Conservation (phyloP, 2,797 vertebrate genomes). For the Rhadinocentrus ornatus region DNA sequence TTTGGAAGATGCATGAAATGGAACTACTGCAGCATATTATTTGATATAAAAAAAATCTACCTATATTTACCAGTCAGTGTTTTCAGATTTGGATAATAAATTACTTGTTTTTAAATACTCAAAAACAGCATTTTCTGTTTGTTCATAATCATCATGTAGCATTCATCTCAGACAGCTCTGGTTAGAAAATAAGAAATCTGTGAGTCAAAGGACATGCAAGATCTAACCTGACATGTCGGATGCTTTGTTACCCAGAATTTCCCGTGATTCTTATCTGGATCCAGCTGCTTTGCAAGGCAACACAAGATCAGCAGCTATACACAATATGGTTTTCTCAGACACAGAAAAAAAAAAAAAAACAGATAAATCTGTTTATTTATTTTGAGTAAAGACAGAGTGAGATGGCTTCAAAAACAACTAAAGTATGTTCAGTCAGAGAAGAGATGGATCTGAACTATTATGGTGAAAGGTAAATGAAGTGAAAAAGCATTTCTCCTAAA, state of each 20-base stretch:
- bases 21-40: neutral
- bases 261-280: neutral
- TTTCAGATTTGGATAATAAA: neutral
- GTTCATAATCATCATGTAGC: neutral
- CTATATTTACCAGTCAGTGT: neutral
- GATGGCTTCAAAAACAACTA: neutral
- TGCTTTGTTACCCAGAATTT: neutral
- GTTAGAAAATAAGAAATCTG: neutral
- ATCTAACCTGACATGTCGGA: neutral
- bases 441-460: conserved; percentile 9
- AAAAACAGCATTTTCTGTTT: neutral
- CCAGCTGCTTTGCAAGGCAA: conserved; percentile 5
- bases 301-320: neutral
- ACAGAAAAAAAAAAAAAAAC: neutral
- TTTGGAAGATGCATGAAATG: neutral
- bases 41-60: neutral
- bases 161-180: neutral
- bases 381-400: neutral
- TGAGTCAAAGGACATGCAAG: conserved; percentile 15
- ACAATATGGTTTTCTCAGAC: conserved; percentile 18
- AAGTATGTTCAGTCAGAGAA: neutral
- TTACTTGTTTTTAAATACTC: neutral
- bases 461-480: conserved; percentile 43
- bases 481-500: conserved; percentile 18
- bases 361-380: neutral